Conservation (phyloP, 2,797 vertebrate species). For the Oceanodroma leucorhoa region DNA sequence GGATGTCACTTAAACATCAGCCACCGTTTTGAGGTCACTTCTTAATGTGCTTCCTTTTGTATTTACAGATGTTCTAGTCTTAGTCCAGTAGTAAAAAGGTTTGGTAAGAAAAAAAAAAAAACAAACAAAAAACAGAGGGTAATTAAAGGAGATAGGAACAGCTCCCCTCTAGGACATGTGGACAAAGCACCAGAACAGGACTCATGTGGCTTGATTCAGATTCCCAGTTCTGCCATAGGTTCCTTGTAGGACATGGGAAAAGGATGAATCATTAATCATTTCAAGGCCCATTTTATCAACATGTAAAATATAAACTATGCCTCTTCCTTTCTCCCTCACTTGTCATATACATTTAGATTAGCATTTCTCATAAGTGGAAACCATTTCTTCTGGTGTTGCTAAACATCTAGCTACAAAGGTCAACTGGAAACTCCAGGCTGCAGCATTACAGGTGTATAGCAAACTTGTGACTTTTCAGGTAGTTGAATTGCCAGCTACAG, state of each 20-base stretch:
- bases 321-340: background rate
- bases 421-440: background rate
- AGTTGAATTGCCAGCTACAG: background rate
- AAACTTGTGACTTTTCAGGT: background rate
- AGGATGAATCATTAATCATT: background rate
- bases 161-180: background rate
- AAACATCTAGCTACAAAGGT: background rate
- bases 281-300: background rate
- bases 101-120: background rate
- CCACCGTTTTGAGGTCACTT: rapidly evolving
- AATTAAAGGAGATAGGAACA: background rate
- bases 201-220: background rate
- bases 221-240: background rate
- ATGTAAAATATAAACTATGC: background rate
- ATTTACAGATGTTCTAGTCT: background rate
- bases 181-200: background rate
- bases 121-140: rapidly evolving
- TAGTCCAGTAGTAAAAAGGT: background rate
- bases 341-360: background rate
- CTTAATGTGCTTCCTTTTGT: background rate
- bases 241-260: background rate
- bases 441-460: background rate
- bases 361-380: background rate
- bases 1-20: background rate
- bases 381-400: background rate